Evolutionary conservation across 2,113 vertebrate genomes (phyloP), one percentile per base, ranked within the genome.

Genomic region (Chrysochloris asiatica): DNA sequence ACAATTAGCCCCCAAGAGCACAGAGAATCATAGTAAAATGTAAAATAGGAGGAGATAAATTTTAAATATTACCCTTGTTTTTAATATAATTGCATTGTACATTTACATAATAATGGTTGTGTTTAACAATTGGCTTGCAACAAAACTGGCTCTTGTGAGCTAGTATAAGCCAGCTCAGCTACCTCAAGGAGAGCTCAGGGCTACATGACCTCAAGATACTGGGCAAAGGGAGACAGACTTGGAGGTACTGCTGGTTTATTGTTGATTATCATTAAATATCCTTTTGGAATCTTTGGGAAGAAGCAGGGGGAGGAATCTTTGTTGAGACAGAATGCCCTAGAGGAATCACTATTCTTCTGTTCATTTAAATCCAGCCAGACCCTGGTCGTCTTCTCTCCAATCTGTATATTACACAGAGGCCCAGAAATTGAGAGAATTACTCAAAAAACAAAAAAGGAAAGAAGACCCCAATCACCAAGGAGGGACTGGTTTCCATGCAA

Each of bases 61-160:
- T 93, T 13, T 89, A 26, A 87, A 41, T 71, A 43, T 61, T 87
- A 61, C 22, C 89, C 65, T 85, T 77, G 11, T 36, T 79, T 82
- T 80, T 71, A 90, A 85, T 72, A 30, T 65, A 54, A 86, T 19
- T 24, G 88, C 45, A 80, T 45, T 59, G n/a, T 69, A 67, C 85
- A 48, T 73, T 77, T 85, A 72, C 47, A 82, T 93, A 94, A 41
- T 56, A 81, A 56, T 72, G 43, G 33, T 59, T 86, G 28, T 30
- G 43, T 83, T 83, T 71, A 83, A 52, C 36, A 86, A 67, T n/a
- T 33, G 11, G 24, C 38, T 75, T 91, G 33, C 52, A 94, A 90
- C 72, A 50, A 41, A 87, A 21, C 0, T 47, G 22, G 30, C 71
- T 86, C 26, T 82, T 48, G 47, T 1, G 0, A 83, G 82, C 43